A percentile compares a stretch with the other conserved stretches of the same genome.
These are phyloP conservation scores for Druon quercuslanigerum DNA, from an alignment of 1,140 invertebrate genomes.

Conservation along the genomic window DNA sequence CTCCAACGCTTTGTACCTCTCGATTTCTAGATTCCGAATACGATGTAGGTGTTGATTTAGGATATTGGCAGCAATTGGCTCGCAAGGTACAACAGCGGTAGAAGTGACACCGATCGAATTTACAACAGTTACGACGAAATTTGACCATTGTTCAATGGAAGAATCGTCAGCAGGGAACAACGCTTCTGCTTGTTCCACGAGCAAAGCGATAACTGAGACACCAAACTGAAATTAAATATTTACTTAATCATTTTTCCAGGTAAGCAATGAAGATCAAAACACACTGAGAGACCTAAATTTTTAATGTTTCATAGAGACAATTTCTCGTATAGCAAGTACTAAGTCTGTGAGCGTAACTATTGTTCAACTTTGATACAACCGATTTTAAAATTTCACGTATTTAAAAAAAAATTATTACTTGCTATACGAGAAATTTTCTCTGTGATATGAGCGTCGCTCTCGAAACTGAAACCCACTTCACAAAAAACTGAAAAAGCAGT, in stretches of 20 bases:
- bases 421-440: too few species aligned
- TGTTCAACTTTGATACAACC: too few species aligned
- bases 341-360: too few species aligned
- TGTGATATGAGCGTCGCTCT: too few species aligned
- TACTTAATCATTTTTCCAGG: not conserved
- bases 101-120: conserved; percentile 58
- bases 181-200: conserved; percentile 68
- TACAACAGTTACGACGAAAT: conserved; percentile 62
- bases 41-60: conserved; percentile 66
- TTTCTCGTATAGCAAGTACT: too few species aligned
- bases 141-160: conserved; percentile 64
- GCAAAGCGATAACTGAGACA: conserved; percentile 67
- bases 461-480: too few species aligned
- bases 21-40: conserved; percentile 60
- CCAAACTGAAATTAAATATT: conserved; percentile 63
- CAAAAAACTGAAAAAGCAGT: too few species aligned
- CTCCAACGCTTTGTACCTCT: conserved; percentile 64
- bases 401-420: too few species aligned
- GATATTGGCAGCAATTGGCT: conserved; percentile 64
- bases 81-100: conserved; percentile 64
- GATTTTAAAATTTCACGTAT: too few species aligned
- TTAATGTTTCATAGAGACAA: too few species aligned
- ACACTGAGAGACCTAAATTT: not conserved
- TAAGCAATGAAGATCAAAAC: too few species aligned
- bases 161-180: conserved; percentile 53